Base-by-base conservation (phyloP, 92 coral and sea anemone species). In the Epizoanthus rinbou region DNA sequence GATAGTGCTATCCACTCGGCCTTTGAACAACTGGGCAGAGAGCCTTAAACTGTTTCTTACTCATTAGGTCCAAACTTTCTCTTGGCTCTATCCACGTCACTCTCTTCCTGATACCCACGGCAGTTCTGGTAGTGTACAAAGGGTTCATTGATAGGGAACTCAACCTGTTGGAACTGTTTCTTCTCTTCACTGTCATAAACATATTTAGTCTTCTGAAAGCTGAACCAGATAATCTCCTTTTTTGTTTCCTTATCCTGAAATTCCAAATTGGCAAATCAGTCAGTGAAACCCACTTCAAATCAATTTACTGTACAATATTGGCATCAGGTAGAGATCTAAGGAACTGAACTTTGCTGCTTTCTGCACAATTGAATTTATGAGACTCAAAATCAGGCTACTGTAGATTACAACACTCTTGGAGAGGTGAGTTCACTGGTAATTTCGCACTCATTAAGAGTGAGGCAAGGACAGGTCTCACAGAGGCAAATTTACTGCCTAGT, bases 131-230 rank as follows among this genome's bases (percentile, higher is more conserved):
- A 97, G 85, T 90, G 89, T 43, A 64, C 92, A 75, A 97, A 88
- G 60, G 90, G 71, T 67, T 94, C 97, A 82, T 94, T 85, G 83
- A 90, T 87, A n/a, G 99, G 99, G 65, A 94, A 97, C 22, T 89
- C 94, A 16, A 97, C 94, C 56, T 94, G 94, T 15, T 88, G 90
- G 60, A 97, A 97, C 57, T 85, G 88, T 72, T 97, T 97, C 92
- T 92, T 97, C 70, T 97, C 99, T 81, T 97, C 99, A 66, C 88
- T 81, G 68, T 97, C 99, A 89, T 94, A 97, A 67, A 97, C 90
- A 93, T 97, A 97, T 67, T 97, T 97, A 10, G 95, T 89, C 86
- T 97, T 97, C 87, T 97, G 99, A 72, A 97, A 94, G 59, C 90
- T 97, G 80, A 97, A 94, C 97, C 98, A 97, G 58, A 90, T 89